Evolutionary conservation across 1,140 invertebrate genomes (phyloP).

Genomic region (Lepidostoma basale): DNA sequence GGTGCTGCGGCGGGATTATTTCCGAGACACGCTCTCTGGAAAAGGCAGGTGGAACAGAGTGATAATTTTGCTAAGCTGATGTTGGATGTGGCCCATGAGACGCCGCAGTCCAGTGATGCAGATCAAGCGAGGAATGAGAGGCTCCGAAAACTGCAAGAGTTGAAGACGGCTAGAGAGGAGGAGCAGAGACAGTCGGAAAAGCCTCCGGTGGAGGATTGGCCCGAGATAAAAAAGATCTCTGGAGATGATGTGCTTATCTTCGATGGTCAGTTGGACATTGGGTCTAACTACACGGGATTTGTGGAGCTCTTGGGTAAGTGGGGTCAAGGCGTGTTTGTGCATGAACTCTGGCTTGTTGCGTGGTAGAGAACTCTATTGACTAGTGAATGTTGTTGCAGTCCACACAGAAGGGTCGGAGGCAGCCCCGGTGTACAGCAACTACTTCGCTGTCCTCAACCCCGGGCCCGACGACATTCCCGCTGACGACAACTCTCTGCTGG

Average conservation of each 20-base stretch:
- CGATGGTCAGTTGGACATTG: slow-evolving; percentile 76
- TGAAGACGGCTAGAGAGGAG: neutral
- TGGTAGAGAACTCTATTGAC: too few species aligned
- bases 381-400: neutral
- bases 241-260: slow-evolving; percentile 36
- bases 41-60: slow-evolving; percentile 5
- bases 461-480: slow-evolving; percentile 55
- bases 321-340: too few species aligned
- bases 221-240: neutral
- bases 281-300: slow-evolving; percentile 82
- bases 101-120: neutral
- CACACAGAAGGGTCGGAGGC: slow-evolving; percentile 38
- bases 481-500: slow-evolving; percentile 36
- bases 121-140: slow-evolving; percentile 3
- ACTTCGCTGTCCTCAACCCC: slow-evolving; percentile 63
- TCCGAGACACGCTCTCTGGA: neutral
- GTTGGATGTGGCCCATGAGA: neutral
- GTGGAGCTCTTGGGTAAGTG: slow-evolving; percentile 78
- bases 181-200: neutral
- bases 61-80: slow-evolving; percentile 21
- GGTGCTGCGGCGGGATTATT: neutral
- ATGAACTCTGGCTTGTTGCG: neutral
- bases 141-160: slow-evolving; percentile 27
- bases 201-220: neutral
- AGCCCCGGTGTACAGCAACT: slow-evolving; percentile 63